Conservation (phyloP, 2,888 invertebrate species). For the Atrina japonica region DNA sequence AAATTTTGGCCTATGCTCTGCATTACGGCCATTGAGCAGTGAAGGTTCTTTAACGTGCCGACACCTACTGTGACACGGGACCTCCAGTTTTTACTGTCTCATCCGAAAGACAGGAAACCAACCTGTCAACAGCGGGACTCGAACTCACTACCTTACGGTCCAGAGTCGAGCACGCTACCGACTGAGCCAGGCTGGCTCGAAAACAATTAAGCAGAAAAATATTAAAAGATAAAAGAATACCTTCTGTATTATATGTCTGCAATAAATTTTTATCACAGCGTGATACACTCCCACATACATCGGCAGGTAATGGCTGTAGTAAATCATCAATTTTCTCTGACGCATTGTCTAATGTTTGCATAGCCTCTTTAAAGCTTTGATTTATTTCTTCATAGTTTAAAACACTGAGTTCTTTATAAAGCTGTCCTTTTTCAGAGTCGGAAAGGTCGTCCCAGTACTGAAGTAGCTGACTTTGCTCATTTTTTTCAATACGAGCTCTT, state of each 20-base stretch:
- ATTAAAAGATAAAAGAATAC: too few relatives aligned
- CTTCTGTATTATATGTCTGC: conserved; percentile 87
- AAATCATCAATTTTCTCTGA: conserved; percentile 88
- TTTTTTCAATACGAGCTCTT: conserved; percentile 81
- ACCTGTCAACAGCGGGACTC: too few relatives aligned
- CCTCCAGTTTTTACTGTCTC: too few relatives aligned
- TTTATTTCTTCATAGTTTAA: conserved; percentile 88
- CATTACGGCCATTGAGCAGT: too few relatives aligned
- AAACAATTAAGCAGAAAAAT: too few relatives aligned
- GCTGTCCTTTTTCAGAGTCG: conserved; percentile 84
- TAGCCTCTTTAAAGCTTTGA: conserved; percentile 84
- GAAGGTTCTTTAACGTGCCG: too few relatives aligned
- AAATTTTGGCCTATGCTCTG: too few relatives aligned
- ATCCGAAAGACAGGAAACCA: too few relatives aligned
- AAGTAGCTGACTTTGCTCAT: conserved; percentile 91
- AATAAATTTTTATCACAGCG: conserved; percentile 85
- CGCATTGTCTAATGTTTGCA: conserved; percentile 55
- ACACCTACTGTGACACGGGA: too few relatives aligned
- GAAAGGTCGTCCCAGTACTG: conserved; percentile 89
- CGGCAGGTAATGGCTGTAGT: conserved; percentile 91
- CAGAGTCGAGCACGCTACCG: too few relatives aligned
- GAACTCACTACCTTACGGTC: too few relatives aligned
- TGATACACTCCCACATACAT: conserved; percentile 89
- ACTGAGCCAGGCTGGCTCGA: too few relatives aligned
- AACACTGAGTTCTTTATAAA: conserved; percentile 83